Percentiles rank a stretch among this genome's conserved stretches.
Evolutionary conservation across 64 coral and sea anemone genomes (phyloP).

Genomic region (Pocillopora damicornis): DNA sequence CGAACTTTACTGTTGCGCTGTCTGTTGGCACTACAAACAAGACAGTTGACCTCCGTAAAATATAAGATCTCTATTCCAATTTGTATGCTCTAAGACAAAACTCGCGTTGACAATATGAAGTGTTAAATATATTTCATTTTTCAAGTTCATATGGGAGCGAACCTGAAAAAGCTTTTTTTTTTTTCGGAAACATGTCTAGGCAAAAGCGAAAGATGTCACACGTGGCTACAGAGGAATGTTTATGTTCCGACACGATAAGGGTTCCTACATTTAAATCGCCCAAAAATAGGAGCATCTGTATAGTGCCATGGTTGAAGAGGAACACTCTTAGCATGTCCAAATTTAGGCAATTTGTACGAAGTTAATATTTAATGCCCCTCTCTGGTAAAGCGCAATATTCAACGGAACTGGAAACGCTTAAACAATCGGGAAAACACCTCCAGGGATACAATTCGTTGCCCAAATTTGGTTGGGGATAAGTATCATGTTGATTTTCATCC

Average conservation of each 20-base stretch:
- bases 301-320: not conserved
- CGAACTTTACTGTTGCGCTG: not conserved
- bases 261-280: not conserved
- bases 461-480: constrained; percentile 14
- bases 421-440: not conserved
- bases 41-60: not conserved
- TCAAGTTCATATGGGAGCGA: not conserved
- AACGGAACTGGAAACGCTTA: not conserved
- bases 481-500: not conserved
- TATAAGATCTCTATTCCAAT: not conserved
- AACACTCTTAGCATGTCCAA: not conserved
- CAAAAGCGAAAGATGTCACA: not conserved
- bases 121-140: not conserved
- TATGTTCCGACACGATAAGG: no score
- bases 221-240: constrained; percentile 23
- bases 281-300: not conserved
- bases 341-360: not conserved
- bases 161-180: not conserved
- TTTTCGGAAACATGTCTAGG: not conserved
- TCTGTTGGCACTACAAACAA: not conserved
- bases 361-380: constrained; percentile 13
- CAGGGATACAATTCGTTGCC: not conserved
- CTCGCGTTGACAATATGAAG: not conserved
- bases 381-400: not conserved
- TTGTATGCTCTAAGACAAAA: not conserved